Conservation (phyloP, 1,140 invertebrate species). For the Drosophila orosa region DNA sequence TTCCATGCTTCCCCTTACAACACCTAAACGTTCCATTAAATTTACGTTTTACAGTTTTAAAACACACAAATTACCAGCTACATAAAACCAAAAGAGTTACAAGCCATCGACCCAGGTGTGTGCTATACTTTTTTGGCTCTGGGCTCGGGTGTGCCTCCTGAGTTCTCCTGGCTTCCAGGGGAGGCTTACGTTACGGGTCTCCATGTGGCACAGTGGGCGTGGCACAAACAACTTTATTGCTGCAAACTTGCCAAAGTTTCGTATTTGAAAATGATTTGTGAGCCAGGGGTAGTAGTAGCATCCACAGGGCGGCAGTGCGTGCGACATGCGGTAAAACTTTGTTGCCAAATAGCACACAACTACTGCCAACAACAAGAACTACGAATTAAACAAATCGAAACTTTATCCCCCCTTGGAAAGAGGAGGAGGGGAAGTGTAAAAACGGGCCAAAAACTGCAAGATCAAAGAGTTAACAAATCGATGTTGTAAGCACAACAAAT, state of each 20-base stretch:
- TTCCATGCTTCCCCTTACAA: slow-evolving; percentile 53
- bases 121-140: slow-evolving; percentile 3
- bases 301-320: slow-evolving; percentile 34
- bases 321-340: slow-evolving; percentile 73
- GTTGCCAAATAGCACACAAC: slow-evolving; percentile 65
- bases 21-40: slow-evolving; percentile 81
- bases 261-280: slow-evolving; percentile 80
- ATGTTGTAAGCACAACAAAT: slow-evolving; percentile 6
- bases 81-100: slow-evolving; percentile 73
- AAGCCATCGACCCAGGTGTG: slow-evolving; percentile 40
- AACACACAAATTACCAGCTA: slow-evolving; percentile 75
- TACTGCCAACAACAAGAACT: slow-evolving; percentile 33
- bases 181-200: no score
- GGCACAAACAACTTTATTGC: slow-evolving; percentile 76
- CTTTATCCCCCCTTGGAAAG: slow-evolving; percentile 11
- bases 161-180: neutral
- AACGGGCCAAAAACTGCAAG: slow-evolving; percentile 5
- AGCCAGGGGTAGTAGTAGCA: neutral
- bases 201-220: slow-evolving; percentile 34
- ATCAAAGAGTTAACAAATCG: slow-evolving; percentile 24
- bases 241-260: slow-evolving; percentile 71
- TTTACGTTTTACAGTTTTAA: slow-evolving; percentile 79
- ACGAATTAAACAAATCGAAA: slow-evolving; percentile 78
- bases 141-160: slow-evolving; percentile 2
- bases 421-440: neutral